Base-by-base conservation (phyloP, 1,140 invertebrate genomes). In the Trypoxylus dichotomus region DNA sequence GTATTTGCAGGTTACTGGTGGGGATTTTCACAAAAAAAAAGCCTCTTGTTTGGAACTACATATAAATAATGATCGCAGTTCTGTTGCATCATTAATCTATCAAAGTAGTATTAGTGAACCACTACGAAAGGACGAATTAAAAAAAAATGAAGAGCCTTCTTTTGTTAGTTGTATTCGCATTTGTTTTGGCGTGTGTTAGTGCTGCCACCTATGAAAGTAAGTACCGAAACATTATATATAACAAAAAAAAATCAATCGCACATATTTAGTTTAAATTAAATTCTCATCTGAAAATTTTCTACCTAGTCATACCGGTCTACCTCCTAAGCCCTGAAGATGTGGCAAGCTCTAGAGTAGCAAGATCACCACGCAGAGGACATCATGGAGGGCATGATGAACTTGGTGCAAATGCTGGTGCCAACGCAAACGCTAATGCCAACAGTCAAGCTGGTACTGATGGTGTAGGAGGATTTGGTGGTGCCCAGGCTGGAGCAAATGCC, bases 11-110 rank as follows among this genome's bases (percentile, higher is more conserved):
- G 10, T 37, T 19, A 15, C n/a, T 47, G 43, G 60, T 63, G 60
- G 60, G 60, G 60, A 63, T 63, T 63, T 63, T 63, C 13, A 27
- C 60, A 21, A 27, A 63, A 63, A 63, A 63, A 63, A 27, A 63
- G 25, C 60, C 60, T 63, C 25, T 63, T 24, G 21, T 63, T 24
- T 58, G 25, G 60, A 63, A 19, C 25, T 6, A 27, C 21, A 24
- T 63, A 63, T 63, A 63, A 63, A 63, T 63, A 27, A 63, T 27
- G 60, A 63, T 24, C 60, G 60, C 25, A 21, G 19, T 7, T 63
- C 60, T 19, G 10, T 63, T 11, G 60, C 25, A 63, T 63, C 60
- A 63, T 24, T 63, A 24, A 63, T 27, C 60, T 11, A 6, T 25
- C 25, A 63, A 63, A 63, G 60, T 63, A 25, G 60, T 27, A 19